Evolutionary conservation across 2,888 invertebrate genomes (phyloP).

Genomic region (Drosophila pseudotalamancana): DNA sequence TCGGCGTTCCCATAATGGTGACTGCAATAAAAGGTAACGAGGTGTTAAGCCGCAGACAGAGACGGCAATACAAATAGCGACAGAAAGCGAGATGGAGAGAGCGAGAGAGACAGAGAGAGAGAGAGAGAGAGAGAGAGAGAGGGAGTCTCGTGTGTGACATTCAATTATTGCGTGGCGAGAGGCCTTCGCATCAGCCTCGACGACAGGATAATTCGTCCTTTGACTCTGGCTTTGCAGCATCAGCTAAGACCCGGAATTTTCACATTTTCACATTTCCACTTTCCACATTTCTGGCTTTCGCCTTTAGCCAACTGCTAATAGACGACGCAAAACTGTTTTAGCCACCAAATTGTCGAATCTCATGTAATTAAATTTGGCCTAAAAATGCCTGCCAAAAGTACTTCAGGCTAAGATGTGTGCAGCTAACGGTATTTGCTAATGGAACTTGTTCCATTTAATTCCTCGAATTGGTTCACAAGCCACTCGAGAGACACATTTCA

Average conservation of each 20-base stretch:
- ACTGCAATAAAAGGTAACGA: conserved; percentile 60
- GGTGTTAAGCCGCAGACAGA: conserved; percentile 18
- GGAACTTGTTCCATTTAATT: not conserved
- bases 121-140: not conserved
- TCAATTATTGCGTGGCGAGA: conserved; percentile 10
- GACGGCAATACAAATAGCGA: not conserved
- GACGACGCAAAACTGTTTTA: conserved; percentile 29
- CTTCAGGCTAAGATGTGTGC: conserved; percentile 1
- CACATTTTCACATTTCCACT: too few species aligned
- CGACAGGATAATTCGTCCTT: conserved; percentile 17
- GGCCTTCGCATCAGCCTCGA: conserved; percentile 11
- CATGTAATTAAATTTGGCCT: conserved; percentile 39
- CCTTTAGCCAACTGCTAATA: conserved; percentile 30
- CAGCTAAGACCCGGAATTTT: not conserved
- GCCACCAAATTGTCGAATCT: conserved; percentile 28
- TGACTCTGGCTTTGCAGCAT: not conserved
- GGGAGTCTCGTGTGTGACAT: conserved; percentile 8
- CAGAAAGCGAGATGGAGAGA: too few species aligned
- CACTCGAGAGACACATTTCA: not conserved
- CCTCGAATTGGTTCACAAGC: not conserved
- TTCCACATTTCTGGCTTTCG: not conserved
- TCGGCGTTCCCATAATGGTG: conserved; percentile 82
- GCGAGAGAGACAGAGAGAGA: not conserved
- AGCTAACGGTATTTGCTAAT: conserved; percentile 10
- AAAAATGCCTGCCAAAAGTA: too few species aligned